A percentile compares a stretch with the other conserved stretches of the same genome.
Evolutionary conservation across 1,140 invertebrate species (phyloP).

Genomic region (Heliconius himera): DNA sequence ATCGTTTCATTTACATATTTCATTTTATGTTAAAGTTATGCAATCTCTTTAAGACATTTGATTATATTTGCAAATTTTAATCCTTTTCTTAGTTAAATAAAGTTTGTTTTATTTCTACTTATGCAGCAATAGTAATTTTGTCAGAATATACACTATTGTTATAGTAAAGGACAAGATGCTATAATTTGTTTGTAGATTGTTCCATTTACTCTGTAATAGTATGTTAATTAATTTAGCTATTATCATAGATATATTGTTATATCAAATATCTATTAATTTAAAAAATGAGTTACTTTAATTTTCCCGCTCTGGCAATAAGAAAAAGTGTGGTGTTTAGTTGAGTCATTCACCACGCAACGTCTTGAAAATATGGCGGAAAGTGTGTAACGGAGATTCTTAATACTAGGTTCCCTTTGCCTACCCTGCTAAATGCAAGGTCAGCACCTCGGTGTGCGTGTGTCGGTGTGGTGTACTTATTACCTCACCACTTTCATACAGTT

Average conservation of each 20-base stretch:
- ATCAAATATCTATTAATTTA: too few relatives aligned
- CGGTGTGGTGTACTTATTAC: too few relatives aligned
- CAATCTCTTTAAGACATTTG: background rate
- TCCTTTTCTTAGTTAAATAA: background rate
- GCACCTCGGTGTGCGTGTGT: too few relatives aligned
- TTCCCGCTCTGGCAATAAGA: background rate
- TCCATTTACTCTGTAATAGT: too few relatives aligned
- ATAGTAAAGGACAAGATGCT: background rate
- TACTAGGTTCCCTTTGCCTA: background rate
- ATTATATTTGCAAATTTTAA: background rate
- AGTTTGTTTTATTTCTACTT: background rate
- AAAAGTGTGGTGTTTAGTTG: background rate
- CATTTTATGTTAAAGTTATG: background rate
- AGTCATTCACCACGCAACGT: background rate
- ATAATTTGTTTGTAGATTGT: too few relatives aligned
- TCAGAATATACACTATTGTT: background rate
- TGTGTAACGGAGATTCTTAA: background rate
- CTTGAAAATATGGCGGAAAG: background rate
- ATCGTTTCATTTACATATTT: conserved; percentile 9
- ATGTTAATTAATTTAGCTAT: too few relatives aligned
- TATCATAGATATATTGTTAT: too few relatives aligned
- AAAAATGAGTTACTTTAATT: background rate
- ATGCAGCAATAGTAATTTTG: background rate
- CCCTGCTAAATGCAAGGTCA: too few relatives aligned
- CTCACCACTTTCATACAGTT: too few relatives aligned